Percentiles rank a stretch among this genome's conserved stretches.
These are phyloP conservation scores for Corbicula japonica DNA, from an alignment of 2,888 invertebrate species.

Conservation along the genomic window DNA sequence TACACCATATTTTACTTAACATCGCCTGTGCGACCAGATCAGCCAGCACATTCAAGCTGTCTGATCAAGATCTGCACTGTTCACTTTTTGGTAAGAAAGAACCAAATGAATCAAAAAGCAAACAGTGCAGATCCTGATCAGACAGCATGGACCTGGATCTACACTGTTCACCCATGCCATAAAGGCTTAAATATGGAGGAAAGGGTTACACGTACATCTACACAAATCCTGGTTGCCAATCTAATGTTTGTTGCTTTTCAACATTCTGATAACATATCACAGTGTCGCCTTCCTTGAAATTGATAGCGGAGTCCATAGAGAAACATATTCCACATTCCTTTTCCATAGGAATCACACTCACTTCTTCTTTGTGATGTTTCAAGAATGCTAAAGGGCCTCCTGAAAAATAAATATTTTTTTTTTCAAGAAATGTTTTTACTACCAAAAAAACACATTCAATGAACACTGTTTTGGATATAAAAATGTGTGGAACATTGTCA, in stretches of 20 bases:
- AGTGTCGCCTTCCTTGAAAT: slow-evolving; percentile 92
- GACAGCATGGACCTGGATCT: no score
- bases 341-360: slow-evolving; percentile 93
- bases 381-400: slow-evolving; percentile 92
- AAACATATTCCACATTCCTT: slow-evolving; percentile 96
- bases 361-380: slow-evolving; percentile 96
- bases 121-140: no score
- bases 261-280: slow-evolving; percentile 92
- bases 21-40: no score
- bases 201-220: no score
- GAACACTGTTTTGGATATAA: not conserved
- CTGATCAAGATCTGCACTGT: no score
- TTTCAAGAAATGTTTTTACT: not conserved
- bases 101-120: no score
- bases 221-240: slow-evolving; percentile 92
- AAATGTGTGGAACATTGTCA: no score
- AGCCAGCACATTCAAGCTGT: no score
- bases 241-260: slow-evolving; percentile 89
- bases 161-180: no score
- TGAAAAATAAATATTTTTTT: slow-evolving; percentile 46
- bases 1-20: no score
- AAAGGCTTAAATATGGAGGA: no score
- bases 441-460: not conserved
- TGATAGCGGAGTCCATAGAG: slow-evolving; percentile 88
- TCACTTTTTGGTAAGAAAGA: no score